Conservation (phyloP, 2,888 invertebrate genomes). For the Spisula solida region DNA sequence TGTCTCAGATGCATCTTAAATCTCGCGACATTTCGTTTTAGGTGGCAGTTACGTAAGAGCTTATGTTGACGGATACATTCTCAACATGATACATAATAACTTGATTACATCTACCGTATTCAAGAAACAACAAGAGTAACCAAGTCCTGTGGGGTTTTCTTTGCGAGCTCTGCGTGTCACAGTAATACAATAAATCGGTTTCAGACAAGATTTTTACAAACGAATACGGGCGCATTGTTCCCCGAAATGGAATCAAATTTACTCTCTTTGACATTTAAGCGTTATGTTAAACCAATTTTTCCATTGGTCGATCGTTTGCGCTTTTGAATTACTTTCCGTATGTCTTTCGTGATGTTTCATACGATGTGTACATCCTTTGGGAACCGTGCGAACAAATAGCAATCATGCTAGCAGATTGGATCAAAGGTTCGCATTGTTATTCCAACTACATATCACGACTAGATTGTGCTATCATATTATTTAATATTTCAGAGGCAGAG, state of each 20-base stretch:
- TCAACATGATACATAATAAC: too few relatives aligned
- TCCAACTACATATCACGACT: neutral
- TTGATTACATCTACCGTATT: neutral
- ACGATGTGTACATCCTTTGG: neutral
- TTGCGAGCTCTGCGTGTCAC: slow-evolving; percentile 10
- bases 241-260: slow-evolving; percentile 16
- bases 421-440: neutral
- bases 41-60: too few relatives aligned
- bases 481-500: neutral
- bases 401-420: neutral
- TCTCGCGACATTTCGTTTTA: too few relatives aligned
- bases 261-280: slow-evolving; percentile 20
- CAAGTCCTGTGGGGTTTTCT: neutral
- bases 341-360: neutral
- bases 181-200: slow-evolving; percentile 1
- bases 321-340: neutral
- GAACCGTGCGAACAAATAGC: neutral
- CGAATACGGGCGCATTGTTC: slow-evolving; percentile 26
- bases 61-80: too few relatives aligned
- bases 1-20: too few relatives aligned
- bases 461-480: neutral
- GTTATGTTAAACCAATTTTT: neutral
- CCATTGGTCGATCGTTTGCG: neutral
- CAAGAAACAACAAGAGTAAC: neutral
- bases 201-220: slow-evolving; percentile 23